Percentiles rank a stretch among this genome's conserved stretches.
Evolutionary conservation across 2,888 invertebrate species (phyloP).

Genomic region (Pandemis corylana): DNA sequence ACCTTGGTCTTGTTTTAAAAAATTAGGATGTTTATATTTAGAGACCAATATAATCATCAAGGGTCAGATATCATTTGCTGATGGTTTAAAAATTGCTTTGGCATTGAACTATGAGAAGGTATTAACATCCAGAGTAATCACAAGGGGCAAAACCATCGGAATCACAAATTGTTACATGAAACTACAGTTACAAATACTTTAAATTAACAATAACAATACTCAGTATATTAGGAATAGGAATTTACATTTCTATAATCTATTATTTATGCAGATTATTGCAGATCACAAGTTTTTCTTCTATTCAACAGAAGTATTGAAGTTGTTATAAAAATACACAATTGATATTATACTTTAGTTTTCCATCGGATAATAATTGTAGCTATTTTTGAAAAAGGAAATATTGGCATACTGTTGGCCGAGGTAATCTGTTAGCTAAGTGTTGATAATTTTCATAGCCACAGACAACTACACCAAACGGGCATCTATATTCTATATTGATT

Average conservation of each 20-base stretch:
- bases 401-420: no score
- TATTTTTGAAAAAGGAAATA: no score
- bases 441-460: no score
- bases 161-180: not conserved
- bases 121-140: not conserved
- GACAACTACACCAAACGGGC: no score
- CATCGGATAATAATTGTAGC: not conserved
- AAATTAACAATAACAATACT: not conserved
- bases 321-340: not conserved
- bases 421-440: no score
- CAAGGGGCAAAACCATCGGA: not conserved
- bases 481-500: no score
- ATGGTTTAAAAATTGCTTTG: no score
- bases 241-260: constrained; percentile 2
- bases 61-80: no score
- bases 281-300: constrained; percentile 5
- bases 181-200: not conserved
- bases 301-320: not conserved
- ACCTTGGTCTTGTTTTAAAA: no score
- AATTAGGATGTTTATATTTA: no score
- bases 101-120: no score
- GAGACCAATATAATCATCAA: no score
- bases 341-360: not conserved
- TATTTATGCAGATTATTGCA: not conserved
- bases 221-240: not conserved